Base-by-base conservation (phyloP, 2,888 invertebrate genomes). In the Pomacea canaliculata region DNA sequence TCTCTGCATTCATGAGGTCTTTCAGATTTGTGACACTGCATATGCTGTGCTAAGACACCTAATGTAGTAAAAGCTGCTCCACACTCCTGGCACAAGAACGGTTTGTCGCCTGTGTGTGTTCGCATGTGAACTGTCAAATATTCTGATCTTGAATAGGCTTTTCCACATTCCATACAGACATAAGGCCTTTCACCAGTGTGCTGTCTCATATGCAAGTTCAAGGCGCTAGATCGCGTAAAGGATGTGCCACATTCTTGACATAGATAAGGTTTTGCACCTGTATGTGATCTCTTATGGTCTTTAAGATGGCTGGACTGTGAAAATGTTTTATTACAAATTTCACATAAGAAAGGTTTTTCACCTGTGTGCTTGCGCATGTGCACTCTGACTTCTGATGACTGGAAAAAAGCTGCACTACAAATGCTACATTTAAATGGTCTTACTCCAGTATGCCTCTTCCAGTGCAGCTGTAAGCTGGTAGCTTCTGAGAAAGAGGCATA, bases 131-230 rank as follows among this genome's bases (percentile, higher is more conserved):
- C 63, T 5, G 69, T 60, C 18, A 74, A 62, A 18, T 62, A 62
- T 49, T 74, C 68, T 4, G 62, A 48, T 37, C 62, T 62, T 67
- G 74, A 49, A 59, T 68, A 74, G n/a, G 4, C 16, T 23, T 49
- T 49, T 56, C 23, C 59, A 48, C 74, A 74, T 18, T 62, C 46
- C n/a, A 27, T 9, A 60, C 74, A 74, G 48, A 48, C n/a, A 59
- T 68, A 74, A 7, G 74, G 74, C 49, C 60, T 68, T 67, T 69
- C 62, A 27, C 69, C 74, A 1, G 74, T 69, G 74, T 74, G 74
- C 18, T 62, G 60, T 56, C 62, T 56, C 49, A 63, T 63, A 19
- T 63, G 63, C 27, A 27, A 10, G 12, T 63, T 63, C 10, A n/a
- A 27, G 12, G n/a, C 23, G 10, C 63, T 63, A 16, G n/a, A 19